Conservation (phyloP, 2,797 vertebrate species). For the Gallirallus australis region DNA sequence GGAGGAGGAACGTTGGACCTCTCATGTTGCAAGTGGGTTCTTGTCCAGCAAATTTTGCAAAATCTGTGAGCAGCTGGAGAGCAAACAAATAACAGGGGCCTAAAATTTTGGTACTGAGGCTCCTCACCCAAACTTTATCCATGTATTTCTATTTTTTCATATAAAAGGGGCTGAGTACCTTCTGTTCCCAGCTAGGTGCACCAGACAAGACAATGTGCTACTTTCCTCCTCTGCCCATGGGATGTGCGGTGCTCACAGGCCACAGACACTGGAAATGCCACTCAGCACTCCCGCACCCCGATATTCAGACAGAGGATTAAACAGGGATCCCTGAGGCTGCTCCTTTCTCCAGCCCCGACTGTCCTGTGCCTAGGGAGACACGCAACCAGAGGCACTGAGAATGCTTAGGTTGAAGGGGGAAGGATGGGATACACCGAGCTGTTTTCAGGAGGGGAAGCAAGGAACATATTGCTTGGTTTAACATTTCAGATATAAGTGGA, state of each 20-base stretch:
- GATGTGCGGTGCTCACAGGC: not conserved
- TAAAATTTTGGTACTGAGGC: too few species aligned
- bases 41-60: too few species aligned
- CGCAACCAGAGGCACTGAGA: not conserved
- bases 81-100: too few species aligned
- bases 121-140: too few species aligned
- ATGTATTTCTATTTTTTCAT: too few species aligned
- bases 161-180: not conserved
- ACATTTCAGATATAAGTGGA: not conserved
- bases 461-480: not conserved
- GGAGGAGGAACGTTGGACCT: too few species aligned
- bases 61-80: too few species aligned
- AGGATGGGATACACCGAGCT: not conserved
- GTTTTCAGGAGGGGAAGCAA: not conserved
- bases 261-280: not conserved
- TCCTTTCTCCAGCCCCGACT: accelerated
- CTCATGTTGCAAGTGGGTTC: too few species aligned
- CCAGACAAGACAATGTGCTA: not conserved
- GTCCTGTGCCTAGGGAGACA: accelerated
- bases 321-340: accelerated
- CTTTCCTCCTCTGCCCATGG: accelerated
- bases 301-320: not conserved
- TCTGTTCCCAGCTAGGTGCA: not conserved
- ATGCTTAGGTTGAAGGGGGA: not conserved
- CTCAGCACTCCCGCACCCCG: accelerated